Base-by-base conservation (phyloP, 2,797 vertebrate genomes). In the Chelon labrosus region DNA sequence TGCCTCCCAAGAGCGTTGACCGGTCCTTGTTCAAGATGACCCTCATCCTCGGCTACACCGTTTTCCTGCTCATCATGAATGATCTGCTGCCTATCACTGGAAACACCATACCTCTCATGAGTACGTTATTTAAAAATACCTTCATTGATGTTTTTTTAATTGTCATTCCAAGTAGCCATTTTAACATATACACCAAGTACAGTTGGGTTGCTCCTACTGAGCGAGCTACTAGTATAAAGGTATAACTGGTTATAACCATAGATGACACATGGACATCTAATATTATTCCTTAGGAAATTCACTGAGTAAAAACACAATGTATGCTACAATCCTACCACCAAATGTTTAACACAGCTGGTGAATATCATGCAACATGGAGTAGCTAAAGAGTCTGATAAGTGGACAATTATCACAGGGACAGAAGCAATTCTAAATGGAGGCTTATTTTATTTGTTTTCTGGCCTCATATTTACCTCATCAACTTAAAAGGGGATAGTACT, bases 1-100 rank as follows among this genome's bases (percentile, higher is more conserved):
- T 96, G 46, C 93, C 93, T 0, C 88, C 89, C 20, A 68, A 93
- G 37, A 89, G 35, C 0, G 58, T 79, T 0, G 93, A 93, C 65
- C 78, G 91, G 0, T 88, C 91, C 10, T 60, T 85, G 12, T 95
- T 96, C 72, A 95, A 95, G 89, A 95, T 95, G 86, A 95, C 94
- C 8, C 92, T 95, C 1, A 91, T 95, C 60, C 83, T 95, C 80
- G 95, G 95, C 37, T 96, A 95, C 89, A 95, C 91, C 0, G 85
- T 95, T 53, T 96, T 96, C 78, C 85, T 95, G 78, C 89, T 95
- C 69, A 90, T 91, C 25, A 94, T 93, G 86, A 95, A 94, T 7
- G 68, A 94, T 78, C 66, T 95, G 73, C 86, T 95, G 38, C 94
- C 94, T 0, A 25, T 80, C 54, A 94, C 91, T 0, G 92, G 94